Evolutionary conservation across 2,113 vertebrate species (phyloP).

Genomic region (Amblyopsis rosae): DNA sequence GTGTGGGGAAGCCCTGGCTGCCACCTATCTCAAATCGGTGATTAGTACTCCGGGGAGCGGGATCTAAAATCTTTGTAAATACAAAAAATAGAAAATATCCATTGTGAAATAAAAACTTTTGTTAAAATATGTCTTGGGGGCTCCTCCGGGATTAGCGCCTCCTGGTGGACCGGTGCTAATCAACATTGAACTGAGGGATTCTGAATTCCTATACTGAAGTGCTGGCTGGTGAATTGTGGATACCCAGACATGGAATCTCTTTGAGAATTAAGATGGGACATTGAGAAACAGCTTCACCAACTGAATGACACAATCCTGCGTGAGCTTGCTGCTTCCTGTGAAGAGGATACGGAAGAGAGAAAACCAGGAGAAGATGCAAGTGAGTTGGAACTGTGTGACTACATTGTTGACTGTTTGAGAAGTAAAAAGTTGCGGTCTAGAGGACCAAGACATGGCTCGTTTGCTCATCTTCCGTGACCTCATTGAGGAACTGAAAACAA

Average conservation of each 20-base stretch:
- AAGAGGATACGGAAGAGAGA: background rate
- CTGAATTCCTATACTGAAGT: background rate
- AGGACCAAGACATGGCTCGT: background rate
- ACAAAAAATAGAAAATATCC: no score
- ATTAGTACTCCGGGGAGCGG: no score
- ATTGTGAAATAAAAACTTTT: no score
- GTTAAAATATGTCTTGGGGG: background rate
- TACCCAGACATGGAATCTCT: background rate
- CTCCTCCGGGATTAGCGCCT: background rate
- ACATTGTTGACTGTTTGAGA: slow-evolving; percentile 4
- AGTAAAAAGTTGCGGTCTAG: background rate
- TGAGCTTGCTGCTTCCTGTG: background rate
- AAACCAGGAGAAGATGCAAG: background rate
- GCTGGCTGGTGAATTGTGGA: background rate
- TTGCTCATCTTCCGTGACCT: background rate
- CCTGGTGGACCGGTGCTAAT: background rate
- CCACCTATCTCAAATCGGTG: no score
- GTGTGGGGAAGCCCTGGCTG: no score
- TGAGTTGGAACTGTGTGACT: background rate
- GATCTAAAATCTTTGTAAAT: no score
- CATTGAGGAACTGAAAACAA: background rate
- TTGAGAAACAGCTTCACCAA: background rate
- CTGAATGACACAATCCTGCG: background rate
- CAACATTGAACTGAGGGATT: background rate
- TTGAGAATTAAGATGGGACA: background rate